Evolutionary conservation across 2,888 invertebrate genomes (phyloP), one percentile per base, ranked within the genome.

Genomic region (Apotomis betuletana): DNA sequence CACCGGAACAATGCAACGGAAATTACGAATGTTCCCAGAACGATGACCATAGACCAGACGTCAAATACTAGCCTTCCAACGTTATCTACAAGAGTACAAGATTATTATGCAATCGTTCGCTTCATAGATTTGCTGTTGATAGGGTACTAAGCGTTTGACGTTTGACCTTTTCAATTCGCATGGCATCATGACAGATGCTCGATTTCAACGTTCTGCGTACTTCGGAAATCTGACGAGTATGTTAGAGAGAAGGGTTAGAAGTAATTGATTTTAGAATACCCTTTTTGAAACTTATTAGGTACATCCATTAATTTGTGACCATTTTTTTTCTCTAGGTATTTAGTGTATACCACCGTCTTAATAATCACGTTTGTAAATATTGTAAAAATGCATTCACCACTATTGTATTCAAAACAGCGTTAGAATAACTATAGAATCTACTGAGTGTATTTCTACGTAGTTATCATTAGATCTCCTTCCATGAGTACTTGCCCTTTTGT

Each of bases 1-100:
- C 65, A 74, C 71, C 73, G 67, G 70, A 76, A 83, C 83, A 82
- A 82, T 82, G 77, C 77, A 73, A 68, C 80, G 83, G 83, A 83
- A 76, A 76, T 70, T 36, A 55, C 63, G 57, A 13, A 10, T n/a
- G 51, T 63, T 57, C 55, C 44, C 61, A 67, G 41, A 62, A 49
- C 41, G 6, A 6, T 6, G 9, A 44, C 60, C 60, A 44, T 54
- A 41, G 60, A 13, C n/a, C 36, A 3, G n/a, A 58, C 8, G 12
- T 38, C 5, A n/a, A 57, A 27, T 8, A 9, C 9, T 10, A 49
- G 44, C 55, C 44, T 55, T 27, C 27, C 27, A n/a, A 55, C 38
- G 0, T 58, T 12, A 58, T 6, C 38, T 58, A 38, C 2, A 38
- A 0, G 38, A 3, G 12, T 5, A 58, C 58, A 38, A 38, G 38